A percentile compares a stretch with the other conserved stretches of the same genome.
These are phyloP conservation scores for Zophobas atratus DNA, from an alignment of 1,140 invertebrate species.

Conservation along the genomic window DNA sequence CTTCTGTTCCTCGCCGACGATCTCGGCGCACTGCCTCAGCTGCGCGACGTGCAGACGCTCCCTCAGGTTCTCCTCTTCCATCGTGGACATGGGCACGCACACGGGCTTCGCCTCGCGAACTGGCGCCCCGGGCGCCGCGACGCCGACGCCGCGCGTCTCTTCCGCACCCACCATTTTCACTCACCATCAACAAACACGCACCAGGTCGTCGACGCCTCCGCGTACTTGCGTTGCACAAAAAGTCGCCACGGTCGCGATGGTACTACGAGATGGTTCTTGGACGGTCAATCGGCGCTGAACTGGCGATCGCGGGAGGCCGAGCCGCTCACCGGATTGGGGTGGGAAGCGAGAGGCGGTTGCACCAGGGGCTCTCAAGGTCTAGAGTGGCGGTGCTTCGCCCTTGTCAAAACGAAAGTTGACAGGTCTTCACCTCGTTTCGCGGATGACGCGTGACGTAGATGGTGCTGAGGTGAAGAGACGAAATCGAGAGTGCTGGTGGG, in stretches of 20 bases:
- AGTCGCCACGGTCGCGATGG: not conserved
- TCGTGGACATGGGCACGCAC: constrained; percentile 71
- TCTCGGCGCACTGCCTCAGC: constrained; percentile 76
- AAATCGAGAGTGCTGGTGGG: no score
- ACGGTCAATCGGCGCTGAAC: constrained; percentile 57
- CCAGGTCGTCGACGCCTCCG: not conserved
- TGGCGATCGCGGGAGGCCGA: constrained; percentile 52
- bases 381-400: constrained; percentile 27
- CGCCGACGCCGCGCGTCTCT: constrained; percentile 51
- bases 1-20: constrained; percentile 72
- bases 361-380: constrained; percentile 34
- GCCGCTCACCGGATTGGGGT: constrained; percentile 58
- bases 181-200: constrained; percentile 26
- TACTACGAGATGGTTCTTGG: constrained; percentile 56
- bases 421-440: constrained; percentile 4
- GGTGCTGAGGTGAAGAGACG: not conserved
- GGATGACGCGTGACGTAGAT: not conserved
- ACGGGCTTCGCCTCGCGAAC: constrained; percentile 41
- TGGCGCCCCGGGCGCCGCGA: constrained; percentile 46
- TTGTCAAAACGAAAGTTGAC: constrained; percentile 42
- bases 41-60: constrained; percentile 72
- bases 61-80: constrained; percentile 77
- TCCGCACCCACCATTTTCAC: constrained; percentile 47
- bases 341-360: constrained; percentile 45
- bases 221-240: not conserved